phyloP scores from a whole-genome alignment of 2,888 invertebrate genomes.

The Ichneumoninae sp. region DNA sequence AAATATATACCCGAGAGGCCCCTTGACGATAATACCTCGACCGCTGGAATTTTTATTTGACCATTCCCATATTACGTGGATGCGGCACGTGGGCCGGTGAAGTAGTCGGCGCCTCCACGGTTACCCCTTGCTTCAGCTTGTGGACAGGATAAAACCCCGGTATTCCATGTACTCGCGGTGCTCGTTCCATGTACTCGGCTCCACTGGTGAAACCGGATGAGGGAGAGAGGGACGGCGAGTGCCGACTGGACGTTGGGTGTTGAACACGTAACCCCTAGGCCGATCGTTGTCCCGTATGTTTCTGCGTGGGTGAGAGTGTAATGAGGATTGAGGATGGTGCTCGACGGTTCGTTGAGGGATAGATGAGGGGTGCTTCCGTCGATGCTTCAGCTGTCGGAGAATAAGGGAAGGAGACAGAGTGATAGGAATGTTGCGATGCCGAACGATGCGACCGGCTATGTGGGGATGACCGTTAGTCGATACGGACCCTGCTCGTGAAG shows the following conservation, averaged over 20 bases:
- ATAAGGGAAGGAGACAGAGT: background rate
- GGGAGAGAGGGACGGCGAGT: background rate
- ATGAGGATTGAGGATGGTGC: slow-evolving; percentile 5
- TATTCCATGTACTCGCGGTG: slow-evolving; percentile 12
- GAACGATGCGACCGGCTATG: slow-evolving; percentile 11
- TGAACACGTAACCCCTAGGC: background rate
- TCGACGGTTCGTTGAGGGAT: slow-evolving; percentile 15
- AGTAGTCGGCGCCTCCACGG: background rate
- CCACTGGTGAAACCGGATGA: background rate
- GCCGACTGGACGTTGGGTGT: slow-evolving; percentile 9
- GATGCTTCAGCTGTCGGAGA: background rate
- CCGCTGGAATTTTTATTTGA: slow-evolving; percentile 53
- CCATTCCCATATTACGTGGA: slow-evolving; percentile 6
- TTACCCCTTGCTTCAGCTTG: background rate
- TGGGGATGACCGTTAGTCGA: slow-evolving; percentile 12
- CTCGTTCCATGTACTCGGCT: background rate
- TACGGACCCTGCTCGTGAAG: background rate
- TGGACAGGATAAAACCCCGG: background rate
- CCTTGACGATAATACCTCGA: slow-evolving; percentile 46
- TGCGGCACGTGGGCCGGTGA: background rate
- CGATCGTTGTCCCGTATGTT: background rate
- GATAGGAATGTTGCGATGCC: slow-evolving; percentile 7
- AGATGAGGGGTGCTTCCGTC: background rate
- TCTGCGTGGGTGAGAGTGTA: slow-evolving; percentile 16
- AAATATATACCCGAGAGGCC: slow-evolving; percentile 32